Evolutionary conservation across 2,113 vertebrate species (phyloP).

Genomic region (Ochotona princeps): DNA sequence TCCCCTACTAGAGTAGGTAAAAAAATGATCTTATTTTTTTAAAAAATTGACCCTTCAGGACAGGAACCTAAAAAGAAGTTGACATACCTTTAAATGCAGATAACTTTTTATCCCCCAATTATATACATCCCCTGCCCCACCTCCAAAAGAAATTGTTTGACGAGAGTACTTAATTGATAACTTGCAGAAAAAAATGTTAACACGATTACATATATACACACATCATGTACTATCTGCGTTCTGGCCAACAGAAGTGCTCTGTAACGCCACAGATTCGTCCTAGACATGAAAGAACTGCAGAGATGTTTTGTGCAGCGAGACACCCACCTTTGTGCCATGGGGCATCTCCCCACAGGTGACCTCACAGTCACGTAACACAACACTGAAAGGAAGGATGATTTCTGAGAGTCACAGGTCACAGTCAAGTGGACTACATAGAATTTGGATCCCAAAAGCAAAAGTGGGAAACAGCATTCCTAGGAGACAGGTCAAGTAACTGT

Average conservation of each 20-base stretch:
- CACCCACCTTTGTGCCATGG: neutral
- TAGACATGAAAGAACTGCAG: neutral
- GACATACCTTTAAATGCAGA: constrained; percentile 62
- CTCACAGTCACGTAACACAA: neutral
- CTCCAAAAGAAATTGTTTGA: constrained; percentile 60
- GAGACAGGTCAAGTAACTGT: neutral
- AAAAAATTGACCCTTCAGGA: constrained; percentile 46
- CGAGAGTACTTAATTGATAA: constrained; percentile 52
- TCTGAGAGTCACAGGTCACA: neutral
- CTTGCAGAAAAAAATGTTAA: constrained; percentile 9
- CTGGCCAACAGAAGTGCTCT: constrained; percentile 53
- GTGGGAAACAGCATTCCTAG: neutral
- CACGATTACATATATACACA: neutral
- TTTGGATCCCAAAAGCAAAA: neutral
- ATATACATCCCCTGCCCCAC: constrained; percentile 70
- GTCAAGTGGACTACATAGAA: neutral
- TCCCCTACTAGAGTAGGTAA: constrained; percentile 54
- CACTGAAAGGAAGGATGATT: neutral
- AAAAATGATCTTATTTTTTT: constrained; percentile 66
- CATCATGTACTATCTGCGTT: constrained; percentile 72
- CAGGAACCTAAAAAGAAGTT: constrained; percentile 64
- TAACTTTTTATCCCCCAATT: neutral
- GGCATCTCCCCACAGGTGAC: neutral
- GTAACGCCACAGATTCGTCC: constrained; percentile 56
- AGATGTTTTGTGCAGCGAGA: constrained; percentile 22